Evolutionary conservation across 2,797 vertebrate species (phyloP).

Genomic region (Chaetodon trifasciatus): DNA sequence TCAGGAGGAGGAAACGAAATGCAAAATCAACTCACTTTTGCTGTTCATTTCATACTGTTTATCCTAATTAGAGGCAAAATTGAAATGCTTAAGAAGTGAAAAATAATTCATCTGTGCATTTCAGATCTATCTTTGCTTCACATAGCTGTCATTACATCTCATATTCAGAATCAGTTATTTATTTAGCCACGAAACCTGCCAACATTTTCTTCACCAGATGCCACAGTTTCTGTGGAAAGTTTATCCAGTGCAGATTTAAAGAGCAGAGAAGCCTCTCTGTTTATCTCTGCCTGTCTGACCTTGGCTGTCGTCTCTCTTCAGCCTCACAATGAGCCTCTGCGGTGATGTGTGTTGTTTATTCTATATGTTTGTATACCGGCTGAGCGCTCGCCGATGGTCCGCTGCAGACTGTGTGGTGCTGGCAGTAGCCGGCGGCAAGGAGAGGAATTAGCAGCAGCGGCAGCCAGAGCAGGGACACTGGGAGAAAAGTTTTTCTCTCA

Average conservation of each 20-base stretch:
- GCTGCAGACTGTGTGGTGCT: neutral
- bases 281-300: neutral
- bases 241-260: neutral
- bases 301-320: neutral
- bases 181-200: too few relatives aligned
- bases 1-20: neutral
- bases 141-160: too few relatives aligned
- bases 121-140: too few relatives aligned
- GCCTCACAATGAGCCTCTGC: constrained; percentile 7
- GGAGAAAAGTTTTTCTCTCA: neutral
- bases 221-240: neutral
- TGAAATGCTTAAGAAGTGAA: too few relatives aligned
- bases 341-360: constrained; percentile 2
- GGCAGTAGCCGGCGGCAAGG: constrained; percentile 18
- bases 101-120: too few relatives aligned
- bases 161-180: too few relatives aligned
- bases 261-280: neutral
- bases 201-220: too few relatives aligned
- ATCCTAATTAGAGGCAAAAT: too few relatives aligned
- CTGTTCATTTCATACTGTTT: too few relatives aligned
- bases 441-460: neutral
- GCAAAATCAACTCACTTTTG: neutral
- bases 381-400: neutral
- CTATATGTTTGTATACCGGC: constrained; percentile 17
- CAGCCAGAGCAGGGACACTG: neutral